phyloP scores from a whole-genome alignment of 2,797 vertebrate genomes.

The Bradypodion ventrale region DNA sequence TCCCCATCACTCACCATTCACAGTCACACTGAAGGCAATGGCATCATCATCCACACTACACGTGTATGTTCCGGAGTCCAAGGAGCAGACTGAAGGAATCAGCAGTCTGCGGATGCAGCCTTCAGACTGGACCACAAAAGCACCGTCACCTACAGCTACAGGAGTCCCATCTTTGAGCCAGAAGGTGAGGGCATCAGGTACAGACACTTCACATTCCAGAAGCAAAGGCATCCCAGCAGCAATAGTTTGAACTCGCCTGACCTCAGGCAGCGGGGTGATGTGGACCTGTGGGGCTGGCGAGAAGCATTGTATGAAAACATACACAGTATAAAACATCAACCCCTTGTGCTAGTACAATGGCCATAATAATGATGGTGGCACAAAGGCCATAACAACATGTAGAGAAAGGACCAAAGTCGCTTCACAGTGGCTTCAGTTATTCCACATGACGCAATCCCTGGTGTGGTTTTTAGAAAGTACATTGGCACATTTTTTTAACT shows the following conservation, averaged over 20 bases:
- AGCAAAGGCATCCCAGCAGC: slow-evolving; percentile 65
- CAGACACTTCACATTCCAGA: slow-evolving; percentile 83
- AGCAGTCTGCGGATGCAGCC: slow-evolving; percentile 74
- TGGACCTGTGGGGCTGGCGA: slow-evolving; percentile 60
- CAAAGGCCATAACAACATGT: too few relatives aligned
- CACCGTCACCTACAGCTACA: slow-evolving; percentile 66
- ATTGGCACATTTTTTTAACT: too few relatives aligned
- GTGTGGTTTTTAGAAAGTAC: too few relatives aligned
- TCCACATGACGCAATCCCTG: too few relatives aligned
- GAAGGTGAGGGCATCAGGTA: slow-evolving; percentile 71
- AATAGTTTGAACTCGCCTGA: slow-evolving; percentile 31
- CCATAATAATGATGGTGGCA: background rate
- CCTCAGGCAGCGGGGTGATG: slow-evolving; percentile 17
- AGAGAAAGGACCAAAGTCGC: too few relatives aligned
- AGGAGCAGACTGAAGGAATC: slow-evolving; percentile 70
- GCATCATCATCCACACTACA: slow-evolving; percentile 81
- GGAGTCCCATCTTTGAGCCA: slow-evolving; percentile 88
- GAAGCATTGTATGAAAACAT: background rate
- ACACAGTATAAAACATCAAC: background rate
- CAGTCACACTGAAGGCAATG: slow-evolving; percentile 84
- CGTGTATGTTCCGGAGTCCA: slow-evolving; percentile 81
- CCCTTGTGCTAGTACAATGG: background rate
- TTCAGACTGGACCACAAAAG: slow-evolving; percentile 73
- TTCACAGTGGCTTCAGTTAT: too few relatives aligned
- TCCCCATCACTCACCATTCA: slow-evolving; percentile 77